Conservation (phyloP, 2,113 vertebrate genomes). For the Mohoua ochrocephala region DNA sequence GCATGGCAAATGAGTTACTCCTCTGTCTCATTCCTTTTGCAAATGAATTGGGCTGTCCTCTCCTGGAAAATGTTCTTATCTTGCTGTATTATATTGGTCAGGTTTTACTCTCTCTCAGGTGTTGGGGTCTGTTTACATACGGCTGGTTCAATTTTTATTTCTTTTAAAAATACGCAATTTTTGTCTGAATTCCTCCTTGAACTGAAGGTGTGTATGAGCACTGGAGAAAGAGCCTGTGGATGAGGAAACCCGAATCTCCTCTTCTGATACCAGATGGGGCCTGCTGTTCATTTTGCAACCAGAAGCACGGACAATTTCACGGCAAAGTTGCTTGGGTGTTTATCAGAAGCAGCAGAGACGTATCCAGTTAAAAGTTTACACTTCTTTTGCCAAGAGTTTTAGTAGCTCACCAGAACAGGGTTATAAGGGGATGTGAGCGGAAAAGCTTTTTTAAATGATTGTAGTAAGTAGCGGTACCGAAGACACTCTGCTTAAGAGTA, state of each 20-base stretch:
- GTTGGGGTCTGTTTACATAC: not conserved
- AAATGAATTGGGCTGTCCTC: not conserved
- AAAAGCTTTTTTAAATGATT: not conserved
- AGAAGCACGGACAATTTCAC: not conserved
- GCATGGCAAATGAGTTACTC: not conserved
- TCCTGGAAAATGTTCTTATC: not conserved
- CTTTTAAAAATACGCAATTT: accelerated
- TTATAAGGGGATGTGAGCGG: not conserved
- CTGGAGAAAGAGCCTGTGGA: not conserved
- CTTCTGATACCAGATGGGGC: not conserved
- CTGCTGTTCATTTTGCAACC: not conserved
- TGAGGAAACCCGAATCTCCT: not conserved
- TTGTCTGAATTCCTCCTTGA: not conserved
- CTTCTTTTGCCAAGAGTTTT: not conserved
- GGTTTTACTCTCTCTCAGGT: not conserved
- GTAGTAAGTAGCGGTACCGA: not conserved
- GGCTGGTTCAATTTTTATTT: not conserved
- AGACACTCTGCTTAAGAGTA: not conserved
- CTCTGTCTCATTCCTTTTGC: not conserved
- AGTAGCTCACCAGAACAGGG: not conserved
- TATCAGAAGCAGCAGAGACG: not conserved
- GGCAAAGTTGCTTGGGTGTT: not conserved
- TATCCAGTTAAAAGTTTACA: not conserved
- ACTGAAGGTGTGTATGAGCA: not conserved
- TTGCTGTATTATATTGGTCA: not conserved